A percentile compares a stretch with the other conserved stretches of the same genome.
Evolutionary conservation across 2,888 invertebrate species (phyloP).

Genomic region (Noctua janthina): DNA sequence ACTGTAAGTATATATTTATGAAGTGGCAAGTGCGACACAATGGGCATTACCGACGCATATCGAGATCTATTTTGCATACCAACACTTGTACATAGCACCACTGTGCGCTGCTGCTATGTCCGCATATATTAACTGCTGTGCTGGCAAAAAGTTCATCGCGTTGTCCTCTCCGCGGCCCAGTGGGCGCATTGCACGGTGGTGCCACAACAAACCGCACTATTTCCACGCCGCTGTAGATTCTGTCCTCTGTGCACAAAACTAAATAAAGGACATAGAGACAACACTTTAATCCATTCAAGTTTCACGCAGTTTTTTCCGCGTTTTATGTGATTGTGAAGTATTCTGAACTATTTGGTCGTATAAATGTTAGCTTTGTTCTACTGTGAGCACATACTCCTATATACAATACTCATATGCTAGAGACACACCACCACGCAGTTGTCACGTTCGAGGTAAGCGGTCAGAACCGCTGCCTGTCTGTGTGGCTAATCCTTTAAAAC

Average conservation of each 20-base stretch:
- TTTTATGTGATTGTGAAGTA: constrained; percentile 20
- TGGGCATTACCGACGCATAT: not conserved
- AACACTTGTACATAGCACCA: not conserved
- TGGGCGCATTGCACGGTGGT: constrained; percentile 12
- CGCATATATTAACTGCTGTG: constrained; percentile 4
- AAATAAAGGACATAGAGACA: constrained; percentile 28
- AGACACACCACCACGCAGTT: not conserved
- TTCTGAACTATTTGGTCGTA: not conserved
- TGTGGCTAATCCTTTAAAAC: not conserved
- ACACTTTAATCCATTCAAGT: constrained; percentile 23
- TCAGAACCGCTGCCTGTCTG: not conserved
- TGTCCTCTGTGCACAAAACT: constrained; percentile 19
- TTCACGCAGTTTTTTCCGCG: constrained; percentile 7
- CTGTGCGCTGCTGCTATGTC: constrained; percentile 9
- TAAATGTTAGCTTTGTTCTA: not conserved
- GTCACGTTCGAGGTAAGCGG: not conserved
- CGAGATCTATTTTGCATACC: constrained; percentile 19
- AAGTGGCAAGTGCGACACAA: not conserved
- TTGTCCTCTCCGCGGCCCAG: not conserved
- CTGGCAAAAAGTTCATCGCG: constrained; percentile 14
- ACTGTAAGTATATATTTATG: too few relatives aligned
- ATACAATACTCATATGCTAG: not conserved
- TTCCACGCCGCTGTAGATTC: not conserved
- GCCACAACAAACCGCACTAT: constrained; percentile 12
- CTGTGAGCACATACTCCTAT: not conserved